phyloP scores from a whole-genome alignment of 2,888 invertebrate species.

The Tachina grossa region DNA sequence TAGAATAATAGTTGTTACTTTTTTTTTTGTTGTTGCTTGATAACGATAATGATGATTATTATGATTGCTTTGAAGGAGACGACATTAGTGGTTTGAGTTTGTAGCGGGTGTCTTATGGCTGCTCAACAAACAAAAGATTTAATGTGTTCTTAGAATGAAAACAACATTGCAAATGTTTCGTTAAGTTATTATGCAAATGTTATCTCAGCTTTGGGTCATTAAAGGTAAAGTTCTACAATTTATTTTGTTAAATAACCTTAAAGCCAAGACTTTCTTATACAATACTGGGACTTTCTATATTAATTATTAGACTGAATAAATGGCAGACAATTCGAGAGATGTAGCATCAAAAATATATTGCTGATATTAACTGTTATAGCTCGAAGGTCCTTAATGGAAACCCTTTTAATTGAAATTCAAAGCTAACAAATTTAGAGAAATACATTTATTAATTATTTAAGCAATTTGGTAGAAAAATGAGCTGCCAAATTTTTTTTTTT shows the following conservation, averaged over 20 bases:
- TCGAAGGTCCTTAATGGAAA: too few relatives aligned
- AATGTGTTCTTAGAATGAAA: conserved; percentile 17
- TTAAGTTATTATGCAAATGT: conserved; percentile 51
- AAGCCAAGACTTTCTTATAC: neutral
- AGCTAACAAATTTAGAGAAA: neutral
- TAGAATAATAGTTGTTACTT: neutral
- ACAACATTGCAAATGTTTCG: neutral
- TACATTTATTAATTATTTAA: neutral
- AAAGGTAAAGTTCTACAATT: neutral
- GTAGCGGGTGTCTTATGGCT: conserved; percentile 24
- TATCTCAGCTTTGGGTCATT: conserved; percentile 4
- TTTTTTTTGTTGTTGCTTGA: conserved; percentile 18
- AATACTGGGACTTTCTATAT: too few relatives aligned
- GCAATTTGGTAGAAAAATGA: conserved; percentile 11
- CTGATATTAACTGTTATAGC: too few relatives aligned
- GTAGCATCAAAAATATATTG: too few relatives aligned
- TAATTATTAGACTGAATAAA: too few relatives aligned
- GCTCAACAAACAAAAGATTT: conserved; percentile 43
- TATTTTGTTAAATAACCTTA: conserved; percentile 24
- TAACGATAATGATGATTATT: conserved; percentile 43
- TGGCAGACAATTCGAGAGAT: too few relatives aligned
- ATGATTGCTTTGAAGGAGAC: conserved; percentile 13
- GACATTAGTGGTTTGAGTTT: conserved; percentile 24
- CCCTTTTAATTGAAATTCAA: neutral
- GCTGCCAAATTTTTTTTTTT: neutral